Evolutionary conservation across 2,888 invertebrate genomes (phyloP).

Genomic region (Eucriotettix oculatus): DNA sequence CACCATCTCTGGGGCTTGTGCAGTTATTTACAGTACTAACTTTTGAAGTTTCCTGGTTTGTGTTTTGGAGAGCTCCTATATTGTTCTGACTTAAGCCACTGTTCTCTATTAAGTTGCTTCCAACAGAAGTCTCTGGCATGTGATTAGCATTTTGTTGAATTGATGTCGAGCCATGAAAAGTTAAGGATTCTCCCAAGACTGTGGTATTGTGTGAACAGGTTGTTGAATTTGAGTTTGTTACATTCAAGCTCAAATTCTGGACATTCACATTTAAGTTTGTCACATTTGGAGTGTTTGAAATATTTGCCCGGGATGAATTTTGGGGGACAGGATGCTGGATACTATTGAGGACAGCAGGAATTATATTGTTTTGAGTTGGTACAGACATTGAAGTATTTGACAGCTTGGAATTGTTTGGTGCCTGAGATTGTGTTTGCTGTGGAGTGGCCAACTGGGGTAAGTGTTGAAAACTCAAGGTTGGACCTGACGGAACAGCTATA

Average conservation of each 20-base stretch:
- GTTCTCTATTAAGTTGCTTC: neutral
- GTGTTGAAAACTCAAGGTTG: slow-evolving; percentile 14
- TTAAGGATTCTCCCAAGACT: neutral
- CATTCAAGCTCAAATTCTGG: neutral
- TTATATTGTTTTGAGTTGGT: neutral
- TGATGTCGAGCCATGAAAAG: neutral
- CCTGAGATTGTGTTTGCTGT: slow-evolving; percentile 1
- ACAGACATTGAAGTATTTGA: neutral
- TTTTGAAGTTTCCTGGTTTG: neutral
- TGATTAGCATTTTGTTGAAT: neutral
- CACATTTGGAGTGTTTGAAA: neutral
- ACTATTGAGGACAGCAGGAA: neutral
- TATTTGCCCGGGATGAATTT: neutral
- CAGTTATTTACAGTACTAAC: neutral
- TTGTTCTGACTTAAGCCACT: neutral
- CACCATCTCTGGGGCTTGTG: neutral
- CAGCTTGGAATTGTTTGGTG: neutral
- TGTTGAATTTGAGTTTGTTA: neutral
- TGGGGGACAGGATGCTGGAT: neutral
- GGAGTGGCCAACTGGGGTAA: slow-evolving; percentile 10
- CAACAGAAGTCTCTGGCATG: neutral
- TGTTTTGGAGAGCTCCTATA: neutral
- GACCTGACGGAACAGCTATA: slow-evolving; percentile 24
- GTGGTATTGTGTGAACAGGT: neutral
- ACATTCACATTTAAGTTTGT: neutral